phyloP scores from a whole-genome alignment of 2,888 invertebrate genomes.

The Acanthacorydalis orientalis region DNA sequence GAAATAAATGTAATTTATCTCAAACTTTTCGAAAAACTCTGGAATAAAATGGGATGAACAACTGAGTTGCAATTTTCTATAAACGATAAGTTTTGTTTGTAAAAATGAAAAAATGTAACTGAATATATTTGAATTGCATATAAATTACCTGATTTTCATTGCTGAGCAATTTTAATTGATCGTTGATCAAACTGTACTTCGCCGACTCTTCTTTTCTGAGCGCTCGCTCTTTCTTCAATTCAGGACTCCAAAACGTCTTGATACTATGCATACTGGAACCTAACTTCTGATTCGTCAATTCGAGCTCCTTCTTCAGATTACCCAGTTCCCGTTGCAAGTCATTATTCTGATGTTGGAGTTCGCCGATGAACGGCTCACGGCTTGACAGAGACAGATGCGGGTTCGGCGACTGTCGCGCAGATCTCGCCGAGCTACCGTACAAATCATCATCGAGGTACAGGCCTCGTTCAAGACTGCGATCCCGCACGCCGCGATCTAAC shows the following conservation, averaged over 20 bases:
- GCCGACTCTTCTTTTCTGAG: conserved; percentile 94
- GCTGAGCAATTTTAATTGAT: conserved; percentile 89
- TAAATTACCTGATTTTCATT: conserved; percentile 81
- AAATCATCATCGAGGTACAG: conserved; percentile 55
- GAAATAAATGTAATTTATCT: too few species aligned
- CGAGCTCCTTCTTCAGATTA: conserved; percentile 83
- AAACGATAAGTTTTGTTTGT: too few species aligned
- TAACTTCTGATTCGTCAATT: conserved; percentile 91
- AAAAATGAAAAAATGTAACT: not conserved
- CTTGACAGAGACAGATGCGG: conserved; percentile 37
- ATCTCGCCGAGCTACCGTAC: conserved; percentile 35
- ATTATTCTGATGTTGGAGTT: conserved; percentile 84
- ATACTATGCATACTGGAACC: conserved; percentile 99
- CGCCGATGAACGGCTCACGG: conserved; percentile 53
- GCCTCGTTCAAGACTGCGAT: conserved; percentile 47
- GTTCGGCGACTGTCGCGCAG: conserved; percentile 54
- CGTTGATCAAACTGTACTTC: conserved; percentile 90
- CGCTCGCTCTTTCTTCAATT: conserved; percentile 94
- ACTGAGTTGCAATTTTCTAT: too few species aligned
- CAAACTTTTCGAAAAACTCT: too few species aligned
- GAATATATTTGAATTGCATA: not conserved
- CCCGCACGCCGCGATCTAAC: conserved; percentile 41
- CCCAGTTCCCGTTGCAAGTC: conserved; percentile 86
- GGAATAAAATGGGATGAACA: too few species aligned
- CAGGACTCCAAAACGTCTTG: conserved; percentile 99